These are phyloP conservation scores for Anoura caudifer DNA, from an alignment of 2,113 vertebrate species.

Conservation along the genomic window DNA sequence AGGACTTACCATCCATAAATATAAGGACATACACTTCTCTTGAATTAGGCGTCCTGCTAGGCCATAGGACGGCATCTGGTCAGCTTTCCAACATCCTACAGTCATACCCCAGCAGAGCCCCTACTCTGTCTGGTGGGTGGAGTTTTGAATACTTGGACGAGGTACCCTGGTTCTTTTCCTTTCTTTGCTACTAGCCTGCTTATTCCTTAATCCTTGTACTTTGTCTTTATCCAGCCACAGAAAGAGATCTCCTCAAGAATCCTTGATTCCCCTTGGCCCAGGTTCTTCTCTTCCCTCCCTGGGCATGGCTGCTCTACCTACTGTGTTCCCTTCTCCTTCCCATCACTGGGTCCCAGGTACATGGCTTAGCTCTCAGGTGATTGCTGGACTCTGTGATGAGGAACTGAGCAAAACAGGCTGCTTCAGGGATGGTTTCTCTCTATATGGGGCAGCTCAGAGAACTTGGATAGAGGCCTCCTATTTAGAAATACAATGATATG, in stretches of 20 bases:
- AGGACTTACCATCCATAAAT: background rate
- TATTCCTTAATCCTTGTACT: background rate
- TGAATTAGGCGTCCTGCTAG: background rate
- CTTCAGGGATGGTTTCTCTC: background rate
- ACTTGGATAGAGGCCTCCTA: background rate
- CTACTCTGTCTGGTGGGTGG: background rate
- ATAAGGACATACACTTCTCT: background rate
- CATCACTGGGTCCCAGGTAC: background rate
- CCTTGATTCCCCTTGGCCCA: background rate
- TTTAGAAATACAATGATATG: background rate
- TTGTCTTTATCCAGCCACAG: background rate
- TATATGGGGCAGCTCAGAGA: background rate
- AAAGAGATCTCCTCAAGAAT: background rate
- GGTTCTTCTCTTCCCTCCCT: background rate
- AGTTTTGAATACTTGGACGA: background rate
- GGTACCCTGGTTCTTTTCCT: background rate
- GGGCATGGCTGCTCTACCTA: fast-evolving
- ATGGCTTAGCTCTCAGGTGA: background rate
- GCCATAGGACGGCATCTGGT: background rate
- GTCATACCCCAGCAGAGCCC: background rate
- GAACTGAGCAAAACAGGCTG: background rate
- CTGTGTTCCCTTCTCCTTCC: background rate
- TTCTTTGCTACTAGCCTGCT: background rate
- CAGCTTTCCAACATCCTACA: background rate
- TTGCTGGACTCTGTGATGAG: background rate